These are phyloP conservation scores for Aphelinus certus DNA, from an alignment of 1,140 invertebrate genomes.

Conservation along the genomic window DNA sequence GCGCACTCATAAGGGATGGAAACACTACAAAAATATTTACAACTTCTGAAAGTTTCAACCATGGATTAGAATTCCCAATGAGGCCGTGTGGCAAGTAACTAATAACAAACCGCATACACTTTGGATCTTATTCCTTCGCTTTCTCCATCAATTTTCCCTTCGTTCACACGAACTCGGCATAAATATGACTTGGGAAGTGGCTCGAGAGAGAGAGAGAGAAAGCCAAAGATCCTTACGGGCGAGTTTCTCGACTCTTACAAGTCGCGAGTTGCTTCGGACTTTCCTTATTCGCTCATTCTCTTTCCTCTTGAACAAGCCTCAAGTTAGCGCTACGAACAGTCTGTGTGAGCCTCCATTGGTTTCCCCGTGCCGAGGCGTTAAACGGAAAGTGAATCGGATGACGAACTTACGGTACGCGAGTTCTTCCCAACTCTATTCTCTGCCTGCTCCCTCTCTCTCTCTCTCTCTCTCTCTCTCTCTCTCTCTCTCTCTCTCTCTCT, in stretches of 20 bases:
- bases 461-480: too few relatives aligned
- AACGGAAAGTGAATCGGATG: constrained; percentile 39
- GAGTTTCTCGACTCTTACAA: constrained; percentile 48
- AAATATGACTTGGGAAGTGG: constrained; percentile 52
- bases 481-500: too few relatives aligned
- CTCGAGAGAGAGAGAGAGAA: not conserved
- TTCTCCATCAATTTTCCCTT: constrained; percentile 23
- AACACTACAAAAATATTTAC: too few relatives aligned
- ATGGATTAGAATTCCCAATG: too few relatives aligned
- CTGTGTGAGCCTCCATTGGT: not conserved
- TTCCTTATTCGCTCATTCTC: constrained; percentile 47
- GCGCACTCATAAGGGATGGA: too few relatives aligned
- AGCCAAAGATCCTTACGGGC: not conserved
- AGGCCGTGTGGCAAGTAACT: too few relatives aligned
- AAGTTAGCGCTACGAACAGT: too few relatives aligned
- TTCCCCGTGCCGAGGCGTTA: constrained; percentile 29
- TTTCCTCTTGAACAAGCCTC: not conserved
- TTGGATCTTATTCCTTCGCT: constrained; percentile 6
- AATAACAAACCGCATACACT: too few relatives aligned
- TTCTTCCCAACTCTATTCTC: not conserved
- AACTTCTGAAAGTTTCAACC: too few relatives aligned
- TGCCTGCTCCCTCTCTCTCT: too few relatives aligned
- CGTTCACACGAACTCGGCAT: constrained; percentile 43
- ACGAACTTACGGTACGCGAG: constrained; percentile 30
- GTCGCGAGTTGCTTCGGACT: constrained; percentile 49